Conservation (phyloP, 2,888 invertebrate genomes). For the Drosophila mettleri region DNA sequence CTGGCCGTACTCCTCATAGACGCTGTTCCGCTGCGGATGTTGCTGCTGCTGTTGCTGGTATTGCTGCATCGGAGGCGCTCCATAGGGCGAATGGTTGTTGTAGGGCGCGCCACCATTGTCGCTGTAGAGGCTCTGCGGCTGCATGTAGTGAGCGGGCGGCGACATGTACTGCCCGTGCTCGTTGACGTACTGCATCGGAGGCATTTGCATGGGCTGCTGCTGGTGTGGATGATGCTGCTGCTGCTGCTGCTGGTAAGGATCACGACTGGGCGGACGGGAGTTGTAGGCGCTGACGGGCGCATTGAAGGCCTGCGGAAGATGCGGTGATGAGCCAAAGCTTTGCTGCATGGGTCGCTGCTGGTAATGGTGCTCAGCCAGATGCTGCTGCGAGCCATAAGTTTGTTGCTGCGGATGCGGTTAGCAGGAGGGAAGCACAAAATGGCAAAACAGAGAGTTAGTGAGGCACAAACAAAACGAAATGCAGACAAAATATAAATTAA, state of each 20-base stretch:
- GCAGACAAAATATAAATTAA: constrained; percentile 10
- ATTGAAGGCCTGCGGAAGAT: constrained; percentile 83
- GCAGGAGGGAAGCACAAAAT: constrained; percentile 21
- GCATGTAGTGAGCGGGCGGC: constrained; percentile 78
- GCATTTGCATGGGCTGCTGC: constrained; percentile 55
- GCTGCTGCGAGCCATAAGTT: constrained; percentile 86
- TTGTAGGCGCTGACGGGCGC: constrained; percentile 80
- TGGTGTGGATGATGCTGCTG: constrained; percentile 70
- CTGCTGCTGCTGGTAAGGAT: constrained; percentile 82
- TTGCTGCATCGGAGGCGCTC: constrained; percentile 84
- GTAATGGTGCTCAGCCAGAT: constrained; percentile 85
- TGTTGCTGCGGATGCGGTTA: constrained; percentile 82
- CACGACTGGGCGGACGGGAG: constrained; percentile 84
- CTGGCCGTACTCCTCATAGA: constrained; percentile 86
- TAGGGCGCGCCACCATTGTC: constrained; percentile 85
- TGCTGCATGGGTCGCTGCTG: constrained; percentile 82
- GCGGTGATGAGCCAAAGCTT: constrained; percentile 85
- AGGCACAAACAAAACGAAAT: constrained; percentile 14
- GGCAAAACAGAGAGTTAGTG: constrained; percentile 35
- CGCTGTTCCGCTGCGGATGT: constrained; percentile 85
- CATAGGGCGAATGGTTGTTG: constrained; percentile 74
- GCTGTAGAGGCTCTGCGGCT: constrained; percentile 80
- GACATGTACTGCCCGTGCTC: constrained; percentile 84
- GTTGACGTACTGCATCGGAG: constrained; percentile 84
- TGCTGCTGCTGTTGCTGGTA: constrained; percentile 75